Evolutionary conservation across 2,113 vertebrate genomes (phyloP).

Genomic region (Mionectes macconnelli): DNA sequence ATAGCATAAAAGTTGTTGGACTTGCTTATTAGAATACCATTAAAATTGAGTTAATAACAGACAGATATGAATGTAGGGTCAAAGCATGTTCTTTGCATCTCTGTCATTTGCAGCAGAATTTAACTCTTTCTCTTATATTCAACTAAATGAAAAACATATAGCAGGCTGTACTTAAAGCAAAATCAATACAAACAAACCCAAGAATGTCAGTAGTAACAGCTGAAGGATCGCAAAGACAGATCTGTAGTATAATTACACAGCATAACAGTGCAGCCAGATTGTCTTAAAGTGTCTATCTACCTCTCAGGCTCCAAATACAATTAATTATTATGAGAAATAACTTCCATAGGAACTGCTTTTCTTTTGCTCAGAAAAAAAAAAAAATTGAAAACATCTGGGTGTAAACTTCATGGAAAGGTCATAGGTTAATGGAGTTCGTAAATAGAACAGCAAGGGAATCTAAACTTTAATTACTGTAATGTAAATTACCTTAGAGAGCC

Average conservation of each 20-base stretch:
- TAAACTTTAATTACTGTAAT: conserved; percentile 53
- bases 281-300: neutral
- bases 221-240: neutral
- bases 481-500: conserved; percentile 56
- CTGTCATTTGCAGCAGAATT: neutral
- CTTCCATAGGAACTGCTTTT: conserved; percentile 27
- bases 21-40: neutral
- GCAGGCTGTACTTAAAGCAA: neutral
- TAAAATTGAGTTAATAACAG: neutral
- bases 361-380: conserved; percentile 16
- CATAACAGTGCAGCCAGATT: neutral
- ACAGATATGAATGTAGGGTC: neutral
- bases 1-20: neutral
- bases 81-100: neutral
- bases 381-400: conserved; percentile 6
- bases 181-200: conserved; percentile 38
- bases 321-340: conserved; percentile 42
- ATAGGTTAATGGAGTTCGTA: conserved; percentile 54
- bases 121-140: conserved; percentile 16
- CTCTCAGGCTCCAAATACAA: neutral
- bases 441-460: conserved; percentile 53
- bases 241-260: neutral
- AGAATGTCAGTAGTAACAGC: conserved; percentile 4
- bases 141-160: neutral
- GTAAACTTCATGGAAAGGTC: conserved; percentile 51